Base-by-base conservation (phyloP, 2,797 vertebrate species). In the Lateolabrax maculatus region DNA sequence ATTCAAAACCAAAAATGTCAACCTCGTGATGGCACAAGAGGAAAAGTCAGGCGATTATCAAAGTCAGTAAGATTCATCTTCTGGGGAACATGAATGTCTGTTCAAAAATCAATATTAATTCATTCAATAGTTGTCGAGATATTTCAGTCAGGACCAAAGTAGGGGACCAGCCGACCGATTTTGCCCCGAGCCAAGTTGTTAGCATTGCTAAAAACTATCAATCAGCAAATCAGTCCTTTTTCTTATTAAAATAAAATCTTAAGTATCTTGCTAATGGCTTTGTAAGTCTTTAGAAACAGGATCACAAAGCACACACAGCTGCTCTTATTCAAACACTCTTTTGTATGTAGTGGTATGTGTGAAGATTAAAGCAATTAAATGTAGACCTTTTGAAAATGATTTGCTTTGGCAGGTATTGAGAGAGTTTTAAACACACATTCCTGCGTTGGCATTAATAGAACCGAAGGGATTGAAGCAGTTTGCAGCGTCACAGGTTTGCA, bases 321-420 rank as follows among this genome's bases (percentile, higher is more conserved):
- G 77, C 61, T 71, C 58, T 34, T 60, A 46, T 81, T 34, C 44
- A 82, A 71, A 72, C 56, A 49, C 23, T 63, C 25, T 57, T 84
- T 74, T 79, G 18, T 58, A 15, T 55, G 60, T 57, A 19, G 36
- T 62, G 56, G 65, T 76, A 81, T 84, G 75, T 67, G 63, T n/a
- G 37, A 53, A 81, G 67, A 86, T 84, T 58, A 80, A 58, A 85
- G 64, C 56, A 65, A 79, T 87, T 66, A 79, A 58, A 82, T 71
- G 44, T 36, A 37, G 48, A 71, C 29, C 23, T 79, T 77, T 69
- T 85, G 81, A 81, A 88, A 56, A 41, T 86, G 78, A 87, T 91
- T 87, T 83, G 74, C 73, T 87, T 82, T 86, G 87, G 84, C 84
- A 85, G 84, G 65, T 66, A 61, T 71, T 79, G 67, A 74, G 74